Percentiles rank a stretch among this genome's conserved stretches.
Evolutionary conservation across 2,113 vertebrate genomes (phyloP).

Genomic region (Amblyornis subalaris): DNA sequence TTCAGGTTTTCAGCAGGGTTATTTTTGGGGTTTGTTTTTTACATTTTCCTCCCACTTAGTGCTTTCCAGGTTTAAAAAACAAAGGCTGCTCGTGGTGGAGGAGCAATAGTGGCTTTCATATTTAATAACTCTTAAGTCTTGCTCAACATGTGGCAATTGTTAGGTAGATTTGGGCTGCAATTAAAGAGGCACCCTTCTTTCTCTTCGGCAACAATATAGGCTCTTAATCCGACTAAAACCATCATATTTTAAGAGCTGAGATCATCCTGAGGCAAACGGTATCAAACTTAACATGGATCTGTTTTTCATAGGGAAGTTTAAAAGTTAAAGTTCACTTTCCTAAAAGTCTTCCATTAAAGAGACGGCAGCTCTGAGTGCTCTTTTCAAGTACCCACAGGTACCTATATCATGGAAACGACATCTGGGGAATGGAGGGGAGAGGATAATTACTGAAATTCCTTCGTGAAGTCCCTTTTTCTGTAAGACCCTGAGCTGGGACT

Average conservation of each 20-base stretch:
- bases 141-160: constrained; percentile 79
- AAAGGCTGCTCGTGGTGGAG: constrained; percentile 44
- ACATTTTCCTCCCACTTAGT: neutral
- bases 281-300: constrained; percentile 65
- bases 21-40: neutral
- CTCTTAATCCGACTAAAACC: constrained; percentile 75
- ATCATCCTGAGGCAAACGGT: constrained; percentile 68
- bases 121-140: constrained; percentile 75
- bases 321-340: constrained; percentile 57
- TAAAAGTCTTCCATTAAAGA: constrained; percentile 35
- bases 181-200: constrained; percentile 74
- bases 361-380: neutral
- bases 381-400: constrained; percentile 43
- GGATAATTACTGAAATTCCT: constrained; percentile 52
- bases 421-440: constrained; percentile 12
- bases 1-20: neutral
- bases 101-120: constrained; percentile 64
- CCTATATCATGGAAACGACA: constrained; percentile 4
- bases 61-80: constrained; percentile 64
- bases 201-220: constrained; percentile 68
- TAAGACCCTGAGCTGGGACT: neutral
- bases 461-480: constrained; percentile 21
- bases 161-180: constrained; percentile 77
- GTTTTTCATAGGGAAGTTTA: constrained; percentile 51
- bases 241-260: constrained; percentile 73